These are phyloP conservation scores for Aptenodytes forsteri DNA, from an alignment of 2,113 vertebrate species.

Conservation along the genomic window DNA sequence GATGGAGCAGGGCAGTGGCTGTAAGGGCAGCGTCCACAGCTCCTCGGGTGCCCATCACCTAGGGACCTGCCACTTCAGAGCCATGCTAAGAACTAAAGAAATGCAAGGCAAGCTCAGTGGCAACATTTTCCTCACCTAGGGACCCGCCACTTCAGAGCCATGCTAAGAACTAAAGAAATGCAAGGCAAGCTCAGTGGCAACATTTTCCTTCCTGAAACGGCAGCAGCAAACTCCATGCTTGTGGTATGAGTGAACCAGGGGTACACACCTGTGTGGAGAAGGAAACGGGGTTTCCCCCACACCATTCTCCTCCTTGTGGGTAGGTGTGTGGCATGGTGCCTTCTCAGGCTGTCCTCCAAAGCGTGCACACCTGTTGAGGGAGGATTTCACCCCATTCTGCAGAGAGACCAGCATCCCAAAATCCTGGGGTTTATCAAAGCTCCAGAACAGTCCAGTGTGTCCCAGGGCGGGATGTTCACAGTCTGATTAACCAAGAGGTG, in stretches of 20 bases:
- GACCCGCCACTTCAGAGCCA: background rate
- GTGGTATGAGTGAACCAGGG: background rate
- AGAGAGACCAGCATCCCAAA: background rate
- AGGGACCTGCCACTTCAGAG: background rate
- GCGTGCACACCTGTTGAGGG: fast-evolving
- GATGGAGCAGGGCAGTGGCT: background rate
- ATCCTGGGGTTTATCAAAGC: background rate
- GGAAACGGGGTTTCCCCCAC: fast-evolving
- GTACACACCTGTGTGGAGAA: background rate
- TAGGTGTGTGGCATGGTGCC: fast-evolving
- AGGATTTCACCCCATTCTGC: background rate
- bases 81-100: background rate
- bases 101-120: fast-evolving
- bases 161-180: background rate
- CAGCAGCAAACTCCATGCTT: background rate
- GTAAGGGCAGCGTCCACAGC: background rate
- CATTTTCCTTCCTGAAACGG: background rate
- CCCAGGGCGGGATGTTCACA: background rate
- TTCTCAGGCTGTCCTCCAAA: background rate
- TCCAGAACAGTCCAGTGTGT: background rate
- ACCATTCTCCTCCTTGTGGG: fast-evolving
- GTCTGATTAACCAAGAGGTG: background rate
- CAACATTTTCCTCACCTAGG: fast-evolving
- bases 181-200: background rate
- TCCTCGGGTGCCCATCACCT: fast-evolving